phyloP scores from a whole-genome alignment of 2,113 vertebrate genomes.

The Cinclus cinclus region DNA sequence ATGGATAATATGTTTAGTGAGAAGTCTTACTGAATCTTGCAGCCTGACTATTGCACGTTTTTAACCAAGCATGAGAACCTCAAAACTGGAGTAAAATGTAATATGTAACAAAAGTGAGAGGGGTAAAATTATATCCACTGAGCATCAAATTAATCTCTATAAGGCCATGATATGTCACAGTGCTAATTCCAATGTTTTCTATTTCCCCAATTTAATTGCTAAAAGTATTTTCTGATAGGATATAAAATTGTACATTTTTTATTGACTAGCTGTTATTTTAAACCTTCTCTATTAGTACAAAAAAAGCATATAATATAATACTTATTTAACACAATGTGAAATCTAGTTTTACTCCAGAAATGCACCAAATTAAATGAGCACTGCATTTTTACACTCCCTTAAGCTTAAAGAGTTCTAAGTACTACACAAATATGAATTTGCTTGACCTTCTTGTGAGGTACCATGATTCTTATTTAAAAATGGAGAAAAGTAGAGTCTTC shows the following conservation, averaged over 20 bases:
- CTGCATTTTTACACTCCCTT: neutral
- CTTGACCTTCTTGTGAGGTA: neutral
- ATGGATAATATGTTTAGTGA: neutral
- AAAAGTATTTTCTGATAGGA: neutral
- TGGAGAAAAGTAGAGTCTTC: neutral
- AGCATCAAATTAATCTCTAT: neutral
- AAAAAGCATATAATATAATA: neutral
- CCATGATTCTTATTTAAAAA: neutral
- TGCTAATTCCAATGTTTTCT: neutral
- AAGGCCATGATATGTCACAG: neutral
- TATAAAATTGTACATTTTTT: neutral
- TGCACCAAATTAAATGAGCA: neutral
- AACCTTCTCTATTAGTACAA: neutral
- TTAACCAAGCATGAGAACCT: neutral
- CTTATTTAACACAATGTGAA: neutral
- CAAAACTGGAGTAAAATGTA: neutral
- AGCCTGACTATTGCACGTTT: neutral
- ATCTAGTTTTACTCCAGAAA: neutral
- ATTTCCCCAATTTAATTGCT: neutral
- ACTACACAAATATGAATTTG: neutral
- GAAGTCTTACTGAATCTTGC: neutral
- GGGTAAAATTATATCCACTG: neutral
- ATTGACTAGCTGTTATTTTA: neutral
- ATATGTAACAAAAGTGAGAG: neutral
- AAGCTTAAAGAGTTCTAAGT: neutral